These are phyloP conservation scores for Dryobotodes eremita DNA, from an alignment of 2,888 invertebrate genomes.

Conservation along the genomic window DNA sequence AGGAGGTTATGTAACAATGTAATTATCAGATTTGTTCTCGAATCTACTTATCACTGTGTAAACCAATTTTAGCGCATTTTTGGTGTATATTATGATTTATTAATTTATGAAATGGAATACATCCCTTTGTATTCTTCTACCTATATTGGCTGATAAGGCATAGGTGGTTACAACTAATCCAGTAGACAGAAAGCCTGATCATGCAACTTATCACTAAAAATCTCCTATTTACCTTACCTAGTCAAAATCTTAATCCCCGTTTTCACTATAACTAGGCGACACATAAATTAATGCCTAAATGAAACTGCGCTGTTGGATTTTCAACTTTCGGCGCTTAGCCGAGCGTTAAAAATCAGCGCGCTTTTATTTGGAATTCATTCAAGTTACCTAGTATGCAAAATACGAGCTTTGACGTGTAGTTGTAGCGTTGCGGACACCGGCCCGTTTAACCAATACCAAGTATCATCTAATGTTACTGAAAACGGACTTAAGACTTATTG, in stretches of 20 bases:
- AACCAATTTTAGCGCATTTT: slow-evolving; percentile 3
- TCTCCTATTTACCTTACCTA: slow-evolving; percentile 1
- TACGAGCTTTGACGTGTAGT: too few relatives aligned
- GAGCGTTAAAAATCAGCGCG: neutral
- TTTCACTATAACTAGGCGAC: neutral
- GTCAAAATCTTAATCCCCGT: slow-evolving; percentile 9
- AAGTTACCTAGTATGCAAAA: too few relatives aligned
- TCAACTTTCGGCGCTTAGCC: too few relatives aligned
- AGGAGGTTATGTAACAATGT: slow-evolving; percentile 40
- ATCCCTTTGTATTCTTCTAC: neutral
- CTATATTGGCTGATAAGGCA: too few relatives aligned
- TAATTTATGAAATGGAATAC: slow-evolving; percentile 2
- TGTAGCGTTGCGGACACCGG: too few relatives aligned
- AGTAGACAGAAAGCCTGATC: neutral
- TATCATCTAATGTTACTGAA: neutral
- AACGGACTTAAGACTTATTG: too few relatives aligned
- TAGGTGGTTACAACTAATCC: neutral
- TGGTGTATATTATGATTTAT: slow-evolving; percentile 10
- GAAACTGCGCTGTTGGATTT: neutral
- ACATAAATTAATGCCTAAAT: neutral
- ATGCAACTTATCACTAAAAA: neutral
- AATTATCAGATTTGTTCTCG: slow-evolving; percentile 47
- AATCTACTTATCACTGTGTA: slow-evolving; percentile 40
- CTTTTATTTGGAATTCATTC: neutral
- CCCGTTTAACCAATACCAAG: too few relatives aligned